phyloP scores from a whole-genome alignment of 2,113 vertebrate species.

The Pseudopodoces humilis region DNA sequence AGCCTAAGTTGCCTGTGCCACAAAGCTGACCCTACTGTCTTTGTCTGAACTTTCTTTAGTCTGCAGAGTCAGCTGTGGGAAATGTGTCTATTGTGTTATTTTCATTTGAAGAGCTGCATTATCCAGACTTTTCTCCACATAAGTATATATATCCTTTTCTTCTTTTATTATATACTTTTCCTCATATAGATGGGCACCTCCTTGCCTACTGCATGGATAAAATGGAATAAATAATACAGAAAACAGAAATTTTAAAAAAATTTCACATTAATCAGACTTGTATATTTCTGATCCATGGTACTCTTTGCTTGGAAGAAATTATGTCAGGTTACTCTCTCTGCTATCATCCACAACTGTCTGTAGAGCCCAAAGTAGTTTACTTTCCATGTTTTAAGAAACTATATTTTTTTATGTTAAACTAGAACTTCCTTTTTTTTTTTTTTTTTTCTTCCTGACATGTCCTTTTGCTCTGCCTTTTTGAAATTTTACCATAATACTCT shows the following conservation, averaged over 20 bases:
- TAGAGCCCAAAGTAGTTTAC: background rate
- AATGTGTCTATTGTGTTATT: background rate
- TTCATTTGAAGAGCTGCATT: background rate
- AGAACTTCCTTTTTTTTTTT: background rate
- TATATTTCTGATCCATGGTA: background rate
- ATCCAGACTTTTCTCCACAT: background rate
- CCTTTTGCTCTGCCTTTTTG: background rate
- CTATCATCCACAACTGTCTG: background rate
- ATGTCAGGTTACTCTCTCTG: background rate
- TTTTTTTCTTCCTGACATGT: too few species aligned
- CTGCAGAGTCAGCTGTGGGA: background rate
- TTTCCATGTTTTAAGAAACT: background rate
- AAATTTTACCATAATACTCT: background rate
- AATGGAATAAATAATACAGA: background rate
- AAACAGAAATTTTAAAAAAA: fast-evolving
- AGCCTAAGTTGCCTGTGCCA: background rate
- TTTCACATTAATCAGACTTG: background rate
- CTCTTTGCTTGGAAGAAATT: background rate
- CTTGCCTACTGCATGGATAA: background rate
- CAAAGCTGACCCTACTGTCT: background rate
- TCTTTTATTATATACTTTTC: background rate
- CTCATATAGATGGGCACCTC: background rate
- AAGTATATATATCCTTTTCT: background rate
- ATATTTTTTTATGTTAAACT: background rate
- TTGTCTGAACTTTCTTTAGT: background rate